Base-by-base conservation (phyloP, 2,797 vertebrate species). In the Enteromius viviparus region DNA sequence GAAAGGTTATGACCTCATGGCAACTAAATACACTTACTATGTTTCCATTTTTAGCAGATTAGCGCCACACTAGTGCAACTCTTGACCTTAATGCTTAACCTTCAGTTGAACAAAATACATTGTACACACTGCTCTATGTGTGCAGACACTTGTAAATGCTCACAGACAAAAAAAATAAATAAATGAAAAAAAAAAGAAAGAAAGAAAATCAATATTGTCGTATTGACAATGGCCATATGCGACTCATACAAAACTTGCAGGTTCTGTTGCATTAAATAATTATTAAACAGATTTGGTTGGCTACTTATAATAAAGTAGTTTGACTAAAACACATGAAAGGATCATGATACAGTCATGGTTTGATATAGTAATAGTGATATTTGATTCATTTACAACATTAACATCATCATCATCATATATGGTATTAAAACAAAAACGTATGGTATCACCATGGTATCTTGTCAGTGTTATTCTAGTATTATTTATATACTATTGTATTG, bases 11-110 rank as follows among this genome's bases (percentile, higher is more conserved):
- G 53, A 70, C 81, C 81, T 70, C 12, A 3, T 42, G 81, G 65
- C 75, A 77, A 60, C 53, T 34, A 83, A 68, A 21, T 62, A 77
- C 34, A 77, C 60, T 68, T n/a, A 4, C 64, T 49, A 21, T 29
- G 21, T 70, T 83, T 77, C 74, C 74, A 77, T 83, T 77, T 49
- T 62, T 40, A 70, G 51, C 81, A 47, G 62, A 69, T 77, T 83
- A 69, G 49, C 32, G 0, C 21, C 26, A 77, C 12, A 10, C 51
- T 58, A 34, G 65, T 11, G 40, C 6, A 83, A 76, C 49, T 76
- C 62, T 76, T 69, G 81, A 76, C 81, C 81, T 76, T 69, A 77
- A 83, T 2, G 40, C 65, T 83, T 77, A 75, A 83, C 74, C 81
- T 77, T 62, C 23, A 47, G 40, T 49, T 70, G 23, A 83, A 83